phyloP scores from a whole-genome alignment of 1,140 invertebrate genomes.

The Cherax destructor region DNA sequence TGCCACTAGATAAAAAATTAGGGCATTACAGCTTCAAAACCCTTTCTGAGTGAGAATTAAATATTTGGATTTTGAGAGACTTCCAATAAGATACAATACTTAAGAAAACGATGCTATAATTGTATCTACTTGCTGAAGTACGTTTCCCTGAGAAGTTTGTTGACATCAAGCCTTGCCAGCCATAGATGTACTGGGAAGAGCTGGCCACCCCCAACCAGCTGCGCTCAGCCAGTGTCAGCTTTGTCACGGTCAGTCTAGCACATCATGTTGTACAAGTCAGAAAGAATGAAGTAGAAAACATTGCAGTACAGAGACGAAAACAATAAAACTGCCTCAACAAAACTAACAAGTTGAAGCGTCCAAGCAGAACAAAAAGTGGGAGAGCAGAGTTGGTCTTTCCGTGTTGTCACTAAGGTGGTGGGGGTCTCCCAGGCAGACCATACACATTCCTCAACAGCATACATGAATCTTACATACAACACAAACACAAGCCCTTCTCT shows the following conservation, averaged over 20 bases:
- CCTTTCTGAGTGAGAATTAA: conserved; percentile 23
- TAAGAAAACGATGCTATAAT: conserved; percentile 38
- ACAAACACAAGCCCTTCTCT: conserved; percentile 33
- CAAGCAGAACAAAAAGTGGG: conserved; percentile 66
- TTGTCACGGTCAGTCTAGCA: conserved; percentile 58
- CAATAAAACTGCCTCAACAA: conserved; percentile 66
- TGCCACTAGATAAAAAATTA: conserved; percentile 60
- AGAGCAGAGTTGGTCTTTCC: conserved; percentile 59
- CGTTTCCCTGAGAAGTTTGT: conserved; percentile 54
- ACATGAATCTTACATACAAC: conserved; percentile 40
- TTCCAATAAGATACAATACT: conserved; percentile 36
- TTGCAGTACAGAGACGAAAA: conserved; percentile 63
- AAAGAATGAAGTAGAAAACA: conserved; percentile 60
- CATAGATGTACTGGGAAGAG: conserved; percentile 34
- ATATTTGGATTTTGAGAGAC: conserved; percentile 30
- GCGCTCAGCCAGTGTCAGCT: conserved; percentile 54
- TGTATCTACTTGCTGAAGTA: conserved; percentile 46
- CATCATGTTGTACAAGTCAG: conserved; percentile 60
- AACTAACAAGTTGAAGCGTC: conserved; percentile 67
- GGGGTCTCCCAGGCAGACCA: conserved; percentile 49
- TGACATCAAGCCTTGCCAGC: conserved; percentile 49
- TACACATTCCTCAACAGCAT: conserved; percentile 43
- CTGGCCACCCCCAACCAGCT: conserved; percentile 52
- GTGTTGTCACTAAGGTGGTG: conserved; percentile 52
- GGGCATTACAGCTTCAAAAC: conserved; percentile 29